These are phyloP conservation scores for Leucania comma DNA, from an alignment of 2,888 invertebrate species.

Conservation along the genomic window DNA sequence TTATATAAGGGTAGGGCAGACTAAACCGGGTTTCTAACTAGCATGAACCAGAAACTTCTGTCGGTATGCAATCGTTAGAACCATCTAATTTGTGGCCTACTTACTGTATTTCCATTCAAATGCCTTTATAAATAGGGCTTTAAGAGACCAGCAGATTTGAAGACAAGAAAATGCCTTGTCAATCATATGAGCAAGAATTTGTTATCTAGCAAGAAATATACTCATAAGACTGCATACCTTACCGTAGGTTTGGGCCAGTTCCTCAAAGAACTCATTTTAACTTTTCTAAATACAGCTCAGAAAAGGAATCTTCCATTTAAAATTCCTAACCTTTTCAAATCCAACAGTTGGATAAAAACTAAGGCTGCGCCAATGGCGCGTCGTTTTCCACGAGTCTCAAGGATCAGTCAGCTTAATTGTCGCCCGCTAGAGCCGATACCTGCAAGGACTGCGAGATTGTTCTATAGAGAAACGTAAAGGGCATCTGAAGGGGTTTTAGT, in stretches of 20 bases:
- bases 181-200: not conserved
- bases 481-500: not conserved
- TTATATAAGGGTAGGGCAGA: slow-evolving; percentile 21
- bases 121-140: not conserved
- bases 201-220: not conserved
- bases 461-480: not conserved
- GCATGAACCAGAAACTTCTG: slow-evolving; percentile 15
- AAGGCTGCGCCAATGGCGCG: no score
- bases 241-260: not conserved
- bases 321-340: no score
- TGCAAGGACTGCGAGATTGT: not conserved
- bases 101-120: not conserved
- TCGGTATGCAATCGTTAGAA: slow-evolving; percentile 4
- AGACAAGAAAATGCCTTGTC: not conserved
- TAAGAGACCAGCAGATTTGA: not conserved
- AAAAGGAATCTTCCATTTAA: no score
- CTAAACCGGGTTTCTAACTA: not conserved
- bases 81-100: not conserved
- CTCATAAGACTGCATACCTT: not conserved
- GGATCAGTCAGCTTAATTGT: not conserved
- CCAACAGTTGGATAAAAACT: no score
- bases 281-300: no score
- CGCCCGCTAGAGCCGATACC: not conserved
- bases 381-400: not conserved
- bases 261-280: no score